These are phyloP conservation scores for Stylophora pistillata DNA, from an alignment of 64 coral and sea anemone genomes.

Conservation along the genomic window DNA sequence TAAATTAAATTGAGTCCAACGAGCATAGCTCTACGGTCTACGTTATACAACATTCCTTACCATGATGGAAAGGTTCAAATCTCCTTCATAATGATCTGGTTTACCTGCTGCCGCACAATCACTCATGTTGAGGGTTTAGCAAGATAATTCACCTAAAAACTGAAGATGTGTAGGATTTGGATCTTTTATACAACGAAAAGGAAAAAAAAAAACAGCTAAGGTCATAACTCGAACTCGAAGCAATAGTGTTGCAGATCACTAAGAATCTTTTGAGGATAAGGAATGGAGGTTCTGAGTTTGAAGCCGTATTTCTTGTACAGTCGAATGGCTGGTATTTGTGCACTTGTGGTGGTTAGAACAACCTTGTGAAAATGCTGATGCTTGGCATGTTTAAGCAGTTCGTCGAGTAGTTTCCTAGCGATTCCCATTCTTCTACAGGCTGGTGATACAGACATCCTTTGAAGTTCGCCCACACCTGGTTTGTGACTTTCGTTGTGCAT, in stretches of 20 bases:
- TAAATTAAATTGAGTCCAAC: no score
- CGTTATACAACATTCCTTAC: no score
- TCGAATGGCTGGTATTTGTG: constrained; percentile 55
- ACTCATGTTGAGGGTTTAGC: no score
- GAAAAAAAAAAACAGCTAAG: no score
- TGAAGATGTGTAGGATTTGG: no score
- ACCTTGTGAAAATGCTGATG: constrained; percentile 62
- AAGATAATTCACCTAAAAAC: no score
- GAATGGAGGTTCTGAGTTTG: constrained; percentile 20
- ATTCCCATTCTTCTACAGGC: constrained; percentile 62
- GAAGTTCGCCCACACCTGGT: constrained; percentile 59
- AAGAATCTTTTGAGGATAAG: constrained; percentile 55
- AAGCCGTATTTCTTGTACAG: constrained; percentile 73
- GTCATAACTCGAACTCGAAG: constrained; percentile 35
- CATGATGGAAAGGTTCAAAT: no score
- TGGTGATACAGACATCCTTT: constrained; percentile 75
- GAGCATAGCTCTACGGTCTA: no score
- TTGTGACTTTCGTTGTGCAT: constrained; percentile 31
- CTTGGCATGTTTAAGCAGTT: constrained; percentile 56
- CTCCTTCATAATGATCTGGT: no score
- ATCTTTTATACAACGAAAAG: not conserved
- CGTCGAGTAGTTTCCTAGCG: constrained; percentile 44
- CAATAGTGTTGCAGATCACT: constrained; percentile 32
- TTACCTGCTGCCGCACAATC: no score
- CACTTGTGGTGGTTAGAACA: constrained; percentile 58